A percentile compares a stretch with the other conserved stretches of the same genome.
Conservation (phyloP, 2,888 invertebrate species). For the Diarsia dahlii region DNA sequence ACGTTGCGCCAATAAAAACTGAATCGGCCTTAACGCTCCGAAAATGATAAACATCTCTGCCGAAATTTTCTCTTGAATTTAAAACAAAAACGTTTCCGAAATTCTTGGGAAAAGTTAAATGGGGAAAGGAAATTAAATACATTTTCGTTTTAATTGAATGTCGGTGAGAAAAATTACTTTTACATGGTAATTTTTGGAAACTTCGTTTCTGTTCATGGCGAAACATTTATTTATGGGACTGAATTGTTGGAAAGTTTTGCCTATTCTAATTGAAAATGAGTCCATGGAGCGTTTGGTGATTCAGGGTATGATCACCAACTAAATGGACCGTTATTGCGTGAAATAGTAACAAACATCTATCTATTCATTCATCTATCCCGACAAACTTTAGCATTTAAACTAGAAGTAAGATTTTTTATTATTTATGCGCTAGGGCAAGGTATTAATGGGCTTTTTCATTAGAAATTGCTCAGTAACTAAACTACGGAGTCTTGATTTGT, state of each 20-base stretch:
- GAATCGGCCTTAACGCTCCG: constrained; percentile 26
- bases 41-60: constrained; percentile 61
- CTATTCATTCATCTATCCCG: too few relatives aligned
- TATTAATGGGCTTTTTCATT: too few relatives aligned
- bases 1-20: constrained; percentile 45
- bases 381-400: neutral
- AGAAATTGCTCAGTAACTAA: too few relatives aligned
- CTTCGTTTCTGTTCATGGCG: neutral
- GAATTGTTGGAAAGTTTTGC: constrained; percentile 5
- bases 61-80: constrained; percentile 44
- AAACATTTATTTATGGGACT: constrained; percentile 12
- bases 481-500: too few relatives aligned
- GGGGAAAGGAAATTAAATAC: constrained; percentile 64
- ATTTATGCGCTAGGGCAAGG: too few relatives aligned
- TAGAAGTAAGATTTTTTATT: neutral
- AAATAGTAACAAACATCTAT: too few relatives aligned
- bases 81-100: constrained; percentile 49
- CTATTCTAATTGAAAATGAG: neutral
- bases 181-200: constrained; percentile 35
- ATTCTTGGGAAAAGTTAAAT: constrained; percentile 50
- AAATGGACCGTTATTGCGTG: too few relatives aligned
- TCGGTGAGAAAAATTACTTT: constrained; percentile 50
- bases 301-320: too few relatives aligned
- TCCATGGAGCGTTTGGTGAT: too few relatives aligned
- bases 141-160: constrained; percentile 54